phyloP scores from a whole-genome alignment of 2,797 vertebrate species.

The Glossophaga mutica region DNA sequence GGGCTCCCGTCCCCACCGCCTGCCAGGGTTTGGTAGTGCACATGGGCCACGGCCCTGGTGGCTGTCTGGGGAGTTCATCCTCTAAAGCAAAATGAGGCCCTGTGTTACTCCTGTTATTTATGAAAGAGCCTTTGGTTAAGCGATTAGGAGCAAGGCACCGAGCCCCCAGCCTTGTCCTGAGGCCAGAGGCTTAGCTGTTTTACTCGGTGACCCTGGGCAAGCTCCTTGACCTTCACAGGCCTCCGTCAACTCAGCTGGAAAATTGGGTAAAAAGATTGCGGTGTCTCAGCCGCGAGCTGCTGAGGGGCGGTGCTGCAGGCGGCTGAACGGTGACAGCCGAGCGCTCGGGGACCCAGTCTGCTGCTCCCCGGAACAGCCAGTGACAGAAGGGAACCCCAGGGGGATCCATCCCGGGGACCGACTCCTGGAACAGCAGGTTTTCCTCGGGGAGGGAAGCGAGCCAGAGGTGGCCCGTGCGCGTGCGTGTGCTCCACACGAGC shows the following conservation, averaged over 20 bases:
- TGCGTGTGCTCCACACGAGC: fast-evolving
- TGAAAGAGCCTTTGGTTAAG: slow-evolving; percentile 14
- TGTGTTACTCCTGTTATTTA: slow-evolving; percentile 48
- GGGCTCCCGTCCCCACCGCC: background rate
- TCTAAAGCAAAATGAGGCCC: background rate
- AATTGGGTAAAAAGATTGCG: slow-evolving; percentile 63
- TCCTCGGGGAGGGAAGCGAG: background rate
- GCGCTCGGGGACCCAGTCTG: fast-evolving
- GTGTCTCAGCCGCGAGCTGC: background rate
- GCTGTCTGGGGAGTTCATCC: background rate
- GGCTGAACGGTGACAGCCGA: fast-evolving
- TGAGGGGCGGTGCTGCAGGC: fast-evolving
- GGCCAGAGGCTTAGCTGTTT: slow-evolving; percentile 44
- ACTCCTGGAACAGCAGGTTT: fast-evolving
- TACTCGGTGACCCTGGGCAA: slow-evolving; percentile 52
- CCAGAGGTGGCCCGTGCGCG: fast-evolving
- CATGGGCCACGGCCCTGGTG: fast-evolving
- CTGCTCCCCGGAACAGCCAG: fast-evolving
- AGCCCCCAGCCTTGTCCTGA: background rate
- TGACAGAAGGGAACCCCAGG: fast-evolving
- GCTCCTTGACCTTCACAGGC: slow-evolving; percentile 39
- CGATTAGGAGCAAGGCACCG: background rate
- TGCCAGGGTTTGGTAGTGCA: background rate
- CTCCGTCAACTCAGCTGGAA: slow-evolving; percentile 69
- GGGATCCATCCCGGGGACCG: fast-evolving